Percentiles rank a stretch among this genome's conserved stretches.
Conservation (phyloP, 2,797 vertebrate genomes). For the Coendou prehensilis region DNA sequence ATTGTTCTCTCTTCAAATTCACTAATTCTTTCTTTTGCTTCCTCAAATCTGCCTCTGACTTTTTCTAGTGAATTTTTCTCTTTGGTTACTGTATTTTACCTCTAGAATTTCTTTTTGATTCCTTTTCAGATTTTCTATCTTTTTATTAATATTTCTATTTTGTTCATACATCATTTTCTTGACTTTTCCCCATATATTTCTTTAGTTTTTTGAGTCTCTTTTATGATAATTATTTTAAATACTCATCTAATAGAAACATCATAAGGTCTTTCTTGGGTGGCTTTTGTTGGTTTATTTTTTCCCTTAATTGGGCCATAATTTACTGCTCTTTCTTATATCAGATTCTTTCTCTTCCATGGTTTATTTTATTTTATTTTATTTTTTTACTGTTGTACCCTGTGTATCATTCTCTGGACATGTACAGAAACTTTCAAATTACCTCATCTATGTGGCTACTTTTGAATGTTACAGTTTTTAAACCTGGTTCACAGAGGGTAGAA, state of each 20-base stretch:
- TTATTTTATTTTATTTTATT: background rate
- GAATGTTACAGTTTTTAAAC: background rate
- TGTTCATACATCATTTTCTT: background rate
- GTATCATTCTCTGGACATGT: background rate
- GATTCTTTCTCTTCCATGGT: background rate
- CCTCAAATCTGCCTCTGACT: background rate
- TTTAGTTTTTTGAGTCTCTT: background rate
- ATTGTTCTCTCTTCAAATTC: background rate
- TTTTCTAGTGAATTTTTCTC: background rate
- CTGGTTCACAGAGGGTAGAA: background rate
- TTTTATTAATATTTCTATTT: background rate
- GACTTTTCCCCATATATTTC: background rate
- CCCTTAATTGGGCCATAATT: background rate
- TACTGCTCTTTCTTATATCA: background rate
- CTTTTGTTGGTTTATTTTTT: background rate
- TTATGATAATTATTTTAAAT: background rate
- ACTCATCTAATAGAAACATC: background rate
- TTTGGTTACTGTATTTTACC: background rate
- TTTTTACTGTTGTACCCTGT: background rate
- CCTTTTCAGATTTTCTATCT: background rate
- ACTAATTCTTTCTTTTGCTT: background rate
- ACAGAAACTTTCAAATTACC: background rate
- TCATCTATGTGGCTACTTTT: background rate
- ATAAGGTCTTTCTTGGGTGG: background rate
- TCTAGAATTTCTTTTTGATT: background rate